These are phyloP conservation scores for Alectoris magna DNA, from an alignment of 2,797 vertebrate species.

Conservation along the genomic window DNA sequence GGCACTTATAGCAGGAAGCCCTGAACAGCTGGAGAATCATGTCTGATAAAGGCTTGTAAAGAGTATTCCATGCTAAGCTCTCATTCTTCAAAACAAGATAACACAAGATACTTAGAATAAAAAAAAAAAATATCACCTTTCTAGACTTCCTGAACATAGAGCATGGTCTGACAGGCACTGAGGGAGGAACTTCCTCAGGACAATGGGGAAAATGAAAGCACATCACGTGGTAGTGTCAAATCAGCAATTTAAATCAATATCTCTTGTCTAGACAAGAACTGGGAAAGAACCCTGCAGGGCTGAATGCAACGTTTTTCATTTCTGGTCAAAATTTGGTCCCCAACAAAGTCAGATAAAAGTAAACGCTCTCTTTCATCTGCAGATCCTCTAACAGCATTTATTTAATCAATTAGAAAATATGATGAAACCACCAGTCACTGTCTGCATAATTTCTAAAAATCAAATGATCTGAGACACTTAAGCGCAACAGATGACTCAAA, in stretches of 20 bases:
- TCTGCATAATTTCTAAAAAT: neutral
- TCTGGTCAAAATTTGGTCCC: neutral
- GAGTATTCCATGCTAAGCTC: neutral
- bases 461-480: neutral
- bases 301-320: neutral
- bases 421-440: neutral
- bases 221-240: neutral
- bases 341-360: slow-evolving; percentile 2
- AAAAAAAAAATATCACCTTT: neutral
- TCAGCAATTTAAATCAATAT: neutral
- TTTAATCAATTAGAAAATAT: neutral
- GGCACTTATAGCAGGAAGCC: neutral
- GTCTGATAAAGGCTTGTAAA: neutral
- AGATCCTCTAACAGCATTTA: neutral
- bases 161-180: neutral
- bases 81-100: neutral
- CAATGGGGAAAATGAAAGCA: neutral
- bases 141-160: neutral
- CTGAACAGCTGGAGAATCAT: neutral
- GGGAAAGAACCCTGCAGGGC: neutral
- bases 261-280: slow-evolving; percentile 15
- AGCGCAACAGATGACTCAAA: neutral
- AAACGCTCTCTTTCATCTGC: slow-evolving; percentile 22
- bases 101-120: neutral
- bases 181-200: neutral